Evolutionary conservation across 2,113 vertebrate species (phyloP), one percentile per base, ranked within the genome.

Genomic region (Myotis davidii): DNA sequence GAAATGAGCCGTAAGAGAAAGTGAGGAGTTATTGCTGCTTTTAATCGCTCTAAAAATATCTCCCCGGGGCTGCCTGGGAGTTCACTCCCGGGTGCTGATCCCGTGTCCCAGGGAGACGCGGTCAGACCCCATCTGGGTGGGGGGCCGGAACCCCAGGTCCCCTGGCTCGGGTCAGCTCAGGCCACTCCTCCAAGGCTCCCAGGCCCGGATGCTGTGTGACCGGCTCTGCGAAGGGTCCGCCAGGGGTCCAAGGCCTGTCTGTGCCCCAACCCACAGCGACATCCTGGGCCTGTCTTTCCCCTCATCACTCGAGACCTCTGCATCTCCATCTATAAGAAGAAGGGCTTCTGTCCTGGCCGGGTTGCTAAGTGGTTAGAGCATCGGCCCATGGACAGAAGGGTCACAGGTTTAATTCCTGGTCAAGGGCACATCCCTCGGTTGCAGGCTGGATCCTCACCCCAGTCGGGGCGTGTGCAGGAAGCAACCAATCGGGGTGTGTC

Each of bases 11-110:
- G 92, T 94, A 91, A 96, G 88, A 94, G 90, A 89, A 86, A 90
- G 52, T 64, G 64, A 97, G 88, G 93, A 88, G 61, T 97, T 96
- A 97, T 96, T 96, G 69, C 94, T 90, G 56, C 50, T 85, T 90
- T 96, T 96, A 96, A 96, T 88, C 29, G 54, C 94, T 92, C 82
- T 95, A 90, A 97, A 96, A 96, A 88, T 85, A 76, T 45, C 95
- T 96, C 94, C 6, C 69, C 9, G 17, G 74, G 54, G 61, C 65
- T 34, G 85, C 56, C 77, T 29, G 23, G 8, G 85, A 85, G 72
- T 78, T 93, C 87, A 88, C 2, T 56, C 13, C 59, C 21, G 16
- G 10, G 88, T 29, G 56, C 39, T 8, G 56, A 83, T 74, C 37
- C 48, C 54, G 13, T 6, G 88, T 48, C 85, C 48, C 56, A 78